These are phyloP conservation scores for Syngnathus scovelli DNA, from an alignment of 2,113 vertebrate species.

Conservation along the genomic window DNA sequence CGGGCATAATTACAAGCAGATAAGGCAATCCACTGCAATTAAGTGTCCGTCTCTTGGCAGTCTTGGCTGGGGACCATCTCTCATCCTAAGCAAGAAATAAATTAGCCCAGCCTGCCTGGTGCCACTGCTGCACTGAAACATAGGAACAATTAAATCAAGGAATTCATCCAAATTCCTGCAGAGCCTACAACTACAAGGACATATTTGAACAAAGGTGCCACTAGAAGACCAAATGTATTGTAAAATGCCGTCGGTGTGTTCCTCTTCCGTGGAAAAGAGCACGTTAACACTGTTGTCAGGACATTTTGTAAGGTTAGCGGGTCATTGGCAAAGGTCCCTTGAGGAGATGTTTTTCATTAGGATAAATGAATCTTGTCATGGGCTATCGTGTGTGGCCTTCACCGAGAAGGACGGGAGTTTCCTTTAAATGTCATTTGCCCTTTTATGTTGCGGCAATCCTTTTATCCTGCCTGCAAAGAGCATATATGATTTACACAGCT, in stretches of 20 bases:
- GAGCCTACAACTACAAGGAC: slow-evolving; percentile 77
- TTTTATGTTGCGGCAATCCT: slow-evolving; percentile 26
- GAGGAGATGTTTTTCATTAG: slow-evolving; percentile 36
- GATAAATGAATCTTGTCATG: slow-evolving; percentile 46
- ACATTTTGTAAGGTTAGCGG: slow-evolving; percentile 49
- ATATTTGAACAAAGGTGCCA: slow-evolving; percentile 74
- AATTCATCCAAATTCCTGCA: slow-evolving; percentile 87
- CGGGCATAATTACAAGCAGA: slow-evolving; percentile 72
- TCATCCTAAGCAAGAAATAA: slow-evolving; percentile 75
- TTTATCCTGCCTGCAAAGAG: background rate
- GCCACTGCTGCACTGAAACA: slow-evolving; percentile 77
- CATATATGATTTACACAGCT: background rate
- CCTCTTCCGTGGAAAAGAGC: slow-evolving; percentile 66
- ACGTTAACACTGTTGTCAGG: slow-evolving; percentile 43
- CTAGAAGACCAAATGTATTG: slow-evolving; percentile 78
- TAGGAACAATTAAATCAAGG: slow-evolving; percentile 85
- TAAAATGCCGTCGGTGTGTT: slow-evolving; percentile 63
- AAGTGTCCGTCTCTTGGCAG: slow-evolving; percentile 67
- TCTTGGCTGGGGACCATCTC: slow-evolving; percentile 45
- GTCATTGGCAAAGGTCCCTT: slow-evolving; percentile 31
- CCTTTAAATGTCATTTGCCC: slow-evolving; percentile 36
- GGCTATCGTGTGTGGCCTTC: slow-evolving; percentile 15
- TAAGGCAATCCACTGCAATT: slow-evolving; percentile 81
- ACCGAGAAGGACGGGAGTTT: slow-evolving; percentile 16
- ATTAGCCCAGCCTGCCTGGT: slow-evolving; percentile 61